These are phyloP conservation scores for Prunella himalayana DNA, from an alignment of 2,113 vertebrate genomes.

Conservation along the genomic window DNA sequence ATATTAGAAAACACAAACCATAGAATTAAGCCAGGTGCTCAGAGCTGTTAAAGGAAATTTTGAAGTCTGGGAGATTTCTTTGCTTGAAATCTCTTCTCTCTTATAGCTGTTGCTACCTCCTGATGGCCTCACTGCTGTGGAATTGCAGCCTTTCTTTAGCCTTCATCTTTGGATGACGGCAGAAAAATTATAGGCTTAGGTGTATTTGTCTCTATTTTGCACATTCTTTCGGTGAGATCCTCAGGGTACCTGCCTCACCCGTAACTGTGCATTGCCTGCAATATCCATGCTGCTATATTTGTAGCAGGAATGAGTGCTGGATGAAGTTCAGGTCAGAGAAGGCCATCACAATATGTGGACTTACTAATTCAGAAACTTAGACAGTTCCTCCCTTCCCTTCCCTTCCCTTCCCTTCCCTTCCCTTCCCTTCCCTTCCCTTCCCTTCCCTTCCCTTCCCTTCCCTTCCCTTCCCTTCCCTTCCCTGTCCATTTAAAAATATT, in stretches of 20 bases:
- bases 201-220: rapidly evolving
- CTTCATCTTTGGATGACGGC: not conserved
- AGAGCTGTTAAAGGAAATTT: not conserved
- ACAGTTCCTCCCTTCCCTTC: too few species aligned
- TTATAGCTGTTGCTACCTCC: not conserved
- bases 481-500: not conserved
- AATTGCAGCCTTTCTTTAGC: not conserved
- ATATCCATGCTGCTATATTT: not conserved
- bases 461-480: too few species aligned
- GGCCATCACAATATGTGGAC: not conserved
- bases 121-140: not conserved
- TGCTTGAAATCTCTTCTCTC: not conserved
- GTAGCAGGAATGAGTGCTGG: not conserved
- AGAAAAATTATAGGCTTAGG: not conserved
- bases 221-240: not conserved
- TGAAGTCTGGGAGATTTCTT: not conserved
- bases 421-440: not conserved
- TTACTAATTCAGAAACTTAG: not conserved
- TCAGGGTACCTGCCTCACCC: not conserved
- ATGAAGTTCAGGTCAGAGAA: not conserved
- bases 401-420: not conserved
- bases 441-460: too few species aligned
- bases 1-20: not conserved
- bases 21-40: not conserved
- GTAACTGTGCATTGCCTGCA: not conserved